A percentile compares a stretch with the other conserved stretches of the same genome.
phyloP scores from a whole-genome alignment of 2,888 invertebrate genomes.

The Sialis lutaria region DNA sequence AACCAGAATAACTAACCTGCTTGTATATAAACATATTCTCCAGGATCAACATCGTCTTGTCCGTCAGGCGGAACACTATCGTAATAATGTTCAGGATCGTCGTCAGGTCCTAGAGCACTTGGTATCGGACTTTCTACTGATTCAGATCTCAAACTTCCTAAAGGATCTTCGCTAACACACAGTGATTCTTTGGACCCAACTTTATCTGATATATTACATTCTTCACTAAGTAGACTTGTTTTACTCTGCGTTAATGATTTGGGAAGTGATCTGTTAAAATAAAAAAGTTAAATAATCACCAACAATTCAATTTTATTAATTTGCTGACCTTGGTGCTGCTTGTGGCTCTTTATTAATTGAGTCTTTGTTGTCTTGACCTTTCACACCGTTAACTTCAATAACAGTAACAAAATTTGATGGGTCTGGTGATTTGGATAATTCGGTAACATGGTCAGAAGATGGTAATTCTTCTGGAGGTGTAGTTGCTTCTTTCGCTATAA shows the following conservation, averaged over 20 bases:
- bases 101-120: constrained; percentile 5
- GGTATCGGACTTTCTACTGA: not conserved
- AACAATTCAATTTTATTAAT: not conserved
- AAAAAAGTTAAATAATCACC: not conserved
- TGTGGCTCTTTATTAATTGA: not conserved
- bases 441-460: constrained; percentile 46
- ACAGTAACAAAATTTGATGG: constrained; percentile 66
- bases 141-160: not conserved
- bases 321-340: not conserved
- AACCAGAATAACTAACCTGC: constrained; percentile 29
- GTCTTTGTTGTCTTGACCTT: constrained; percentile 28
- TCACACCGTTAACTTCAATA: constrained; percentile 72
- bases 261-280: not conserved
- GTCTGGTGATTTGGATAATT: constrained; percentile 34
- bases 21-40: constrained; percentile 61
- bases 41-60: constrained; percentile 31
- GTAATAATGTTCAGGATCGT: constrained; percentile 50
- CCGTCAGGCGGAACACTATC: constrained; percentile 50
- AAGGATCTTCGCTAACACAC: not conserved
- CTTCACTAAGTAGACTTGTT: not conserved
- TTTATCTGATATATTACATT: constrained; percentile 12
- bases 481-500: not conserved
- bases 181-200: constrained; percentile 27
- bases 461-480: constrained; percentile 19
- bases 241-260: not conserved